A percentile compares a stretch with the other conserved stretches of the same genome.
Conservation (phyloP, 2,113 vertebrate genomes). For the Myrmecobius fasciatus region DNA sequence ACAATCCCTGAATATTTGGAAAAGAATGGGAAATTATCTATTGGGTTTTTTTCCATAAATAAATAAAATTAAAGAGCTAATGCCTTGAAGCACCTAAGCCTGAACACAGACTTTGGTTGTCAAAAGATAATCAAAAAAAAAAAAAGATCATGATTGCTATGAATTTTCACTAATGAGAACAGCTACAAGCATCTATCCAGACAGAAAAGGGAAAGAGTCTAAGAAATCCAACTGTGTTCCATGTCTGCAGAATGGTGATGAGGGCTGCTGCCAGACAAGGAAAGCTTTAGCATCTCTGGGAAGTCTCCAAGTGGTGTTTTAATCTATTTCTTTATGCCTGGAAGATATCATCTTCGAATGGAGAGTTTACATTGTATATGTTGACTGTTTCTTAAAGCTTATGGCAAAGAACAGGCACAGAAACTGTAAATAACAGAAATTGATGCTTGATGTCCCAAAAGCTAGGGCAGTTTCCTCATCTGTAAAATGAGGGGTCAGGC, state of each 20-base stretch:
- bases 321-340: conserved; percentile 80
- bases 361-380: conserved; percentile 73
- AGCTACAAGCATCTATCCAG: conserved; percentile 41
- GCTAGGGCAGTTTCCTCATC: neutral
- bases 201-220: conserved; percentile 73
- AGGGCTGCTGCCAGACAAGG: conserved; percentile 71
- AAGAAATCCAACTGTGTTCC: conserved; percentile 73
- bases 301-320: conserved; percentile 79
- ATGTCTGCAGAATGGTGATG: conserved; percentile 59
- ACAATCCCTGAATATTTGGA: neutral
- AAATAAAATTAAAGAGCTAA: conserved; percentile 1
- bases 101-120: neutral
- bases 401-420: conserved; percentile 72
- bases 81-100: neutral
- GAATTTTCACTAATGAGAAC: neutral
- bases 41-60: neutral
- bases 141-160: neutral
- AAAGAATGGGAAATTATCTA: neutral
- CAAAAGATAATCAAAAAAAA: neutral
- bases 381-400: conserved; percentile 52
- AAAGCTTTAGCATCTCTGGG: conserved; percentile 69
- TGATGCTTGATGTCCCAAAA: conserved; percentile 62
- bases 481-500: neutral
- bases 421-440: conserved; percentile 77
- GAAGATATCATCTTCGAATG: conserved; percentile 78